These are phyloP conservation scores for Daktulosphaira vitifoliae DNA, from an alignment of 1,140 invertebrate genomes.

Conservation along the genomic window DNA sequence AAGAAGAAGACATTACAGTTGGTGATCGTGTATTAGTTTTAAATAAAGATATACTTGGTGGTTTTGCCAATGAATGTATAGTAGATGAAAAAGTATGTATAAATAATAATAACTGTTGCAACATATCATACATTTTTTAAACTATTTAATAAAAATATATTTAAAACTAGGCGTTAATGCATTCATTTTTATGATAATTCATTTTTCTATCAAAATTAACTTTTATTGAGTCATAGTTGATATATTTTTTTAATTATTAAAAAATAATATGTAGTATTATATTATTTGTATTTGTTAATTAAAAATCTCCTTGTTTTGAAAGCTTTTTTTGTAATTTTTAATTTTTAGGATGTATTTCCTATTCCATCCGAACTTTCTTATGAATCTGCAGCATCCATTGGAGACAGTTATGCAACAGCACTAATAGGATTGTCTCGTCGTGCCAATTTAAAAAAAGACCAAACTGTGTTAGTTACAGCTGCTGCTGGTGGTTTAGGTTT, in stretches of 20 bases:
- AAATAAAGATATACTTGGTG: conserved; percentile 47
- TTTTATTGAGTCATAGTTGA: no score
- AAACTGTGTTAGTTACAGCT: conserved; percentile 51
- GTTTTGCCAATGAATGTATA: conserved; percentile 50
- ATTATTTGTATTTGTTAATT: no score
- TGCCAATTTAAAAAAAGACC: conserved; percentile 48
- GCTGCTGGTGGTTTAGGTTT: conserved; percentile 52
- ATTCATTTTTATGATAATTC: no score
- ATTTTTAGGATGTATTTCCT: conserved; percentile 50
- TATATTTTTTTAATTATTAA: no score
- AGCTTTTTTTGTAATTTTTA: no score
- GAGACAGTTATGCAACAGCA: conserved; percentile 52
- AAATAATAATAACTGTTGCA: background rate
- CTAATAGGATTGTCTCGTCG: conserved; percentile 49
- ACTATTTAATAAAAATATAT: conserved; percentile 18
- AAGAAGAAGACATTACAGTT: conserved; percentile 37
- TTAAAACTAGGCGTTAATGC: background rate
- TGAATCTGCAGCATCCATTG: conserved; percentile 46
- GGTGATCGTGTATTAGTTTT: conserved; percentile 49
- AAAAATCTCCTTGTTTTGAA: no score
- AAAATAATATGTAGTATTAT: no score
- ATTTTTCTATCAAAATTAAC: background rate
- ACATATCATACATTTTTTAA: background rate
- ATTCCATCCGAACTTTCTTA: conserved; percentile 47
- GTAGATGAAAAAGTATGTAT: conserved; percentile 45